A percentile compares a stretch with the other conserved stretches of the same genome.
These are phyloP conservation scores for Athalia circularis DNA, from an alignment of 2,888 invertebrate species.

Conservation along the genomic window DNA sequence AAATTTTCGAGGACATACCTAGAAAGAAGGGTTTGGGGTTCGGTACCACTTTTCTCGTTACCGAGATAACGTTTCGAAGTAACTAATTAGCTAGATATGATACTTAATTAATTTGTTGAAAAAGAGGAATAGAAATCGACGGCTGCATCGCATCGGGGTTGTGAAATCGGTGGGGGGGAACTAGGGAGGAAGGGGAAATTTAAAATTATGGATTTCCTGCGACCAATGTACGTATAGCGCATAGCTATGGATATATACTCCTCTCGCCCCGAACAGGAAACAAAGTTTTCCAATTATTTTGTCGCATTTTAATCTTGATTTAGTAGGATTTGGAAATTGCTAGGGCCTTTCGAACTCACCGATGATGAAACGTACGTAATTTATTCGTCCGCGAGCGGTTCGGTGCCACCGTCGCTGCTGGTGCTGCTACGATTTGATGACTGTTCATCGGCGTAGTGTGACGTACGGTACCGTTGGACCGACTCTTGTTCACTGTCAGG, in stretches of 20 bases:
- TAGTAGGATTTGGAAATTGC: slow-evolving; percentile 38
- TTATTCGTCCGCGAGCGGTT: slow-evolving; percentile 28
- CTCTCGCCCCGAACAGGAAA: slow-evolving; percentile 29
- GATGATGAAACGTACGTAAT: slow-evolving; percentile 41
- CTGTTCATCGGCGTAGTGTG: slow-evolving; percentile 1
- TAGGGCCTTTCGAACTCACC: slow-evolving; percentile 19
- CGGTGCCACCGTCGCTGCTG: too few species aligned
- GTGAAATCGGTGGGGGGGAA: neutral
- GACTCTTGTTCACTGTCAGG: slow-evolving; percentile 37
- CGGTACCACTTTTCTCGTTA: neutral
- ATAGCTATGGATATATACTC: neutral
- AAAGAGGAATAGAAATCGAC: slow-evolving; percentile 18
- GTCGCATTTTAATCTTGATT: slow-evolving; percentile 43
- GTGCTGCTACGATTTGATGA: slow-evolving; percentile 28
- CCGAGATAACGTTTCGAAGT: slow-evolving; percentile 4
- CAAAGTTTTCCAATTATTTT: slow-evolving; percentile 43
- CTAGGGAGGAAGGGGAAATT: neutral
- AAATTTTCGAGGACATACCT: slow-evolving; percentile 12
- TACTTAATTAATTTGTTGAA: slow-evolving; percentile 26
- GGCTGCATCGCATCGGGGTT: neutral
- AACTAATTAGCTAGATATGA: slow-evolving; percentile 15
- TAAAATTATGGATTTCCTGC: slow-evolving; percentile 34
- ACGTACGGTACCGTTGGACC: neutral
- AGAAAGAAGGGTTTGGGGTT: neutral
- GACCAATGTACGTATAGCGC: neutral